A percentile compares a stretch with the other conserved stretches of the same genome.
These are phyloP conservation scores for Neosilurus hyrtlii DNA, from an alignment of 2,797 vertebrate species.

Conservation along the genomic window DNA sequence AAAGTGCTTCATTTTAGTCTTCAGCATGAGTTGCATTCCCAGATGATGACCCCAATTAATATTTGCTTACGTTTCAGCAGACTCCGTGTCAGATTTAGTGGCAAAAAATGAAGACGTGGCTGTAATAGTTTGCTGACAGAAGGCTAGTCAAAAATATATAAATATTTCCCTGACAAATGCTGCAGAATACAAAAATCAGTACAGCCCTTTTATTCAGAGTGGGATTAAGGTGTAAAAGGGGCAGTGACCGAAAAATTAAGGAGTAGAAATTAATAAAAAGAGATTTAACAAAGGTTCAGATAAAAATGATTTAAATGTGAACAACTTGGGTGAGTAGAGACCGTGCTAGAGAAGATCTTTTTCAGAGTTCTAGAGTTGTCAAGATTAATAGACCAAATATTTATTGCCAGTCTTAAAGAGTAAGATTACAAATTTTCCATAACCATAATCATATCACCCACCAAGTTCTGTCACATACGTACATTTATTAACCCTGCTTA, in stretches of 20 bases:
- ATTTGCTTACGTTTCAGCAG: conserved; percentile 73
- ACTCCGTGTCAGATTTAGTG: conserved; percentile 71
- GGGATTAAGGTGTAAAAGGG: conserved; percentile 56
- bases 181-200: conserved; percentile 72
- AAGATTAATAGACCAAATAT: conserved; percentile 55
- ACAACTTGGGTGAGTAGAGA: not conserved
- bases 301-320: conserved; percentile 59
- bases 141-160: conserved; percentile 68
- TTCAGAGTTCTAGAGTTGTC: conserved; percentile 24
- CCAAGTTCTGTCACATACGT: conserved; percentile 7
- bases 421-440: conserved; percentile 1
- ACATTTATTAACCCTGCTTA: conserved; percentile 17
- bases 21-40: conserved; percentile 67
- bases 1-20: conserved; percentile 66
- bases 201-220: conserved; percentile 70
- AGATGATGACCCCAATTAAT: conserved; percentile 77
- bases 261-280: conserved; percentile 50
- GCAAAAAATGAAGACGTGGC: conserved; percentile 64
- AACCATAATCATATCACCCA: conserved; percentile 11
- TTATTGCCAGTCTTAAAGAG: conserved; percentile 23
- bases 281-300: not conserved
- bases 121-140: conserved; percentile 78
- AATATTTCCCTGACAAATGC: conserved; percentile 70
- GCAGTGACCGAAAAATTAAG: not conserved
- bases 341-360: not conserved